A percentile compares a stretch with the other conserved stretches of the same genome.
Evolutionary conservation across 1,140 invertebrate genomes (phyloP).

Genomic region (Drosophila saltans): DNA sequence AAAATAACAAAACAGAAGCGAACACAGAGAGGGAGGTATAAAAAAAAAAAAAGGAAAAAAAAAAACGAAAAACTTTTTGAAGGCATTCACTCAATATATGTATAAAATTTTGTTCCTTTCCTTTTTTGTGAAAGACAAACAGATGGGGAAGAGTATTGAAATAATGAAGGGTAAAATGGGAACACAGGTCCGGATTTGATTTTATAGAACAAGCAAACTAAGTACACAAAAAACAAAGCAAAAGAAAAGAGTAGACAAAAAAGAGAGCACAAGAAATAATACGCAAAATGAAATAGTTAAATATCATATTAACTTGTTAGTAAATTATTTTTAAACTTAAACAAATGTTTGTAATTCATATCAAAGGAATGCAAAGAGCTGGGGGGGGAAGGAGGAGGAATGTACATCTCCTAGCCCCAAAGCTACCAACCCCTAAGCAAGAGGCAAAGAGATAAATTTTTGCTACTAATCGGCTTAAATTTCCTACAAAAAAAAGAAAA

Average conservation of each 20-base stretch:
- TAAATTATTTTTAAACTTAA: no score
- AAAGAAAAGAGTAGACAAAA: no score
- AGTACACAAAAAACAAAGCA: no score
- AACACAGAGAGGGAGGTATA: no score
- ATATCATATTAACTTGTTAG: no score
- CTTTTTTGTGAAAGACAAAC: neutral
- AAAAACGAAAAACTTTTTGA: constrained; percentile 31
- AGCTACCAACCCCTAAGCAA: neutral
- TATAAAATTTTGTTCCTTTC: neutral
- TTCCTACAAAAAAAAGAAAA: constrained; percentile 16
- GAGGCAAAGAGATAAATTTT: constrained; percentile 42
- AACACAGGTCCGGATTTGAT: constrained; percentile 10
- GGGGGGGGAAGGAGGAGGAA: no score
- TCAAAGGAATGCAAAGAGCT: no score
- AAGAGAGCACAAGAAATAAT: no score
- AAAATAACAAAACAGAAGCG: constrained; percentile 1
- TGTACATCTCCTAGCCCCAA: neutral
- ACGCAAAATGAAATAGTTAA: no score
- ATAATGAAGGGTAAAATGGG: neutral
- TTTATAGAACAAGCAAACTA: neutral
- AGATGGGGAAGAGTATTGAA: neutral
- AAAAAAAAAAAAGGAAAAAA: no score
- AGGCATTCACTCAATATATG: constrained; percentile 15
- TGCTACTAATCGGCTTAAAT: constrained; percentile 73
- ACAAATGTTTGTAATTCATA: no score